A percentile compares a stretch with the other conserved stretches of the same genome.
phyloP scores from a whole-genome alignment of 2,888 invertebrate species.

The Phytoseiulus persimilis region DNA sequence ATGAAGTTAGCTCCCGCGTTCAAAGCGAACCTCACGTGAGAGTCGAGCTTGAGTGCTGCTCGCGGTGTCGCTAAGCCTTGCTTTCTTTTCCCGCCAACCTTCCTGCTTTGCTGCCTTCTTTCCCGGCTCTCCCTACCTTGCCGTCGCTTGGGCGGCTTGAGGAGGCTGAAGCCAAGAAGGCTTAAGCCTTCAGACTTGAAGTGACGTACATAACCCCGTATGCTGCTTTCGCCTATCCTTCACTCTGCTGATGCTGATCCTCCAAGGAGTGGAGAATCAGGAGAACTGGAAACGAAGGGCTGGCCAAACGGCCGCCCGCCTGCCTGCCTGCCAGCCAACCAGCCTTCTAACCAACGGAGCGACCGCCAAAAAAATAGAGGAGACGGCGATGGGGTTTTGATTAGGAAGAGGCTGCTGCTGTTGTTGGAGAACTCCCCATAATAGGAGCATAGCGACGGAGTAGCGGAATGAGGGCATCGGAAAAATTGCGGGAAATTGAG shows the following conservation, averaged over 20 bases:
- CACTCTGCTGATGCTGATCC: neutral
- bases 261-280: neutral
- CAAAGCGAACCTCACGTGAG: neutral
- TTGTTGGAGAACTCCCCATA: neutral
- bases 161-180: neutral
- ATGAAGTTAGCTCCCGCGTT: neutral
- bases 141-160: neutral
- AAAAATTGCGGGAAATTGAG: neutral
- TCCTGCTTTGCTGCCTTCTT: neutral
- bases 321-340: neutral
- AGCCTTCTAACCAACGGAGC: neutral
- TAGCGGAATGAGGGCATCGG: neutral
- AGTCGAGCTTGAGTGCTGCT: neutral
- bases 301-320: neutral
- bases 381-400: conserved; percentile 33
- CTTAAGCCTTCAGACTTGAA: conserved; percentile 5
- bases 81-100: neutral
- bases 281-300: neutral
- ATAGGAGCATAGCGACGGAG: neutral
- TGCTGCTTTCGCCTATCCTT: neutral
- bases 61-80: neutral
- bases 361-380: conserved; percentile 13
- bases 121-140: neutral
- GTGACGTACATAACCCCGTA: neutral
- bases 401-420: neutral